phyloP scores from a whole-genome alignment of 2,888 invertebrate species.

The Junonia oenone region DNA sequence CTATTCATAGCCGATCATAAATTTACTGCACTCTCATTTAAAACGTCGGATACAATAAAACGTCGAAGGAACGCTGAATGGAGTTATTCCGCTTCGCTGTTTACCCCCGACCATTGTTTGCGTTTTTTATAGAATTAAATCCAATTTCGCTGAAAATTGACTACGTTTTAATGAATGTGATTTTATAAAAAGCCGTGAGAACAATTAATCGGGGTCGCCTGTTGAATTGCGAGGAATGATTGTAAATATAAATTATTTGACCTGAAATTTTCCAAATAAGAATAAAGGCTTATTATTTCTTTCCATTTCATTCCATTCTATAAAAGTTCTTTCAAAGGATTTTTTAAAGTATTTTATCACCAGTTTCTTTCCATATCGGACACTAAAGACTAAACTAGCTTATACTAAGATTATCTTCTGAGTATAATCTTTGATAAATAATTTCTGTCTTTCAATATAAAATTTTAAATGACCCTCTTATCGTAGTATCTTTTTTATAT shows the following conservation, averaged over 20 bases:
- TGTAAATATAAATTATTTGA: background rate
- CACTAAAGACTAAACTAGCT: too few species aligned
- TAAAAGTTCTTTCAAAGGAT: too few species aligned
- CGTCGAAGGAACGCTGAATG: constrained; percentile 38
- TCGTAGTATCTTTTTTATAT: too few species aligned
- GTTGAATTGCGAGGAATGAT: background rate
- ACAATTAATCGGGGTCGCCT: constrained; percentile 3
- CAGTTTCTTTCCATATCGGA: too few species aligned
- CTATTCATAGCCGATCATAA: constrained; percentile 35
- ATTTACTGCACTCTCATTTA: constrained; percentile 50
- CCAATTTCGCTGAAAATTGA: constrained; percentile 13
- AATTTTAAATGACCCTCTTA: too few species aligned
- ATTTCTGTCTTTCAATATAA: too few species aligned
- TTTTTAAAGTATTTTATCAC: too few species aligned
- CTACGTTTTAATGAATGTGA: constrained; percentile 12
- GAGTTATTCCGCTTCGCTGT: constrained; percentile 35
- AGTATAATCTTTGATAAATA: too few species aligned
- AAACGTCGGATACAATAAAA: constrained; percentile 30
- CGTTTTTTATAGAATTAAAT: constrained; percentile 1
- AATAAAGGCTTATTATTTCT: too few species aligned
- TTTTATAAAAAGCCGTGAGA: constrained; percentile 3
- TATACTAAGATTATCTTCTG: too few species aligned
- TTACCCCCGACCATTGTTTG: background rate
- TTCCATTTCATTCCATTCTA: too few species aligned
- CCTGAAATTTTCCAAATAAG: too few species aligned